Conservation (phyloP, 2,888 invertebrate species). For the Drosophila paranaensis region DNA sequence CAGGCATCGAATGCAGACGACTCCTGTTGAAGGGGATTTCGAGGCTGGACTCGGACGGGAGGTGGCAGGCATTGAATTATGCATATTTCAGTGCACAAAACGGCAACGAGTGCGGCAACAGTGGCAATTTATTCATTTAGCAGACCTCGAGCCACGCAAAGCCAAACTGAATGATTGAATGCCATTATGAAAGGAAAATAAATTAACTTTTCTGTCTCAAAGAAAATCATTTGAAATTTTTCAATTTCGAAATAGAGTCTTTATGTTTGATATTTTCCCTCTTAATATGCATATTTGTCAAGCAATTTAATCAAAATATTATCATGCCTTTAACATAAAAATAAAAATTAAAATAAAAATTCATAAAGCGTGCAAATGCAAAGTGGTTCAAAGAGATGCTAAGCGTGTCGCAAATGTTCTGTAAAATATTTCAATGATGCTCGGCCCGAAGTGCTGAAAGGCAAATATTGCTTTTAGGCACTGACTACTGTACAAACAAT, state of each 20-base stretch:
- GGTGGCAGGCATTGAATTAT: slow-evolving; percentile 63
- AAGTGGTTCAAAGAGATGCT: neutral
- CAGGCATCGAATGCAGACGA: slow-evolving; percentile 19
- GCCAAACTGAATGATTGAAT: slow-evolving; percentile 15
- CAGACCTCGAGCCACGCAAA: slow-evolving; percentile 11
- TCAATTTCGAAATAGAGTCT: neutral
- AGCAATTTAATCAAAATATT: slow-evolving; percentile 18
- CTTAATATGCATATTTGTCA: slow-evolving; percentile 3
- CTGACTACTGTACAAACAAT: neutral
- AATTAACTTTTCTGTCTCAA: slow-evolving; percentile 8
- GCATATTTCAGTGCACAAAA: slow-evolving; percentile 60
- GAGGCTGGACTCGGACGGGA: neutral
- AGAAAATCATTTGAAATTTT: slow-evolving; percentile 4
- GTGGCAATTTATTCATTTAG: slow-evolving; percentile 60
- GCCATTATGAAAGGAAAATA: neutral
- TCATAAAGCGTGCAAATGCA: slow-evolving; percentile 11
- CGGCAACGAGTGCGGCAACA: slow-evolving; percentile 32
- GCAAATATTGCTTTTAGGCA: neutral
- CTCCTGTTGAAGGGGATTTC: slow-evolving; percentile 8
- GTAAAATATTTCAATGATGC: slow-evolving; percentile 1
- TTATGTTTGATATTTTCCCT: neutral
- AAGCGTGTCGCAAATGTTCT: neutral
- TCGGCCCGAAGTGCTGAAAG: neutral
- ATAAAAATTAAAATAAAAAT: slow-evolving; percentile 16
- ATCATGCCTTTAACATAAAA: slow-evolving; percentile 5